phyloP scores from a whole-genome alignment of 1,140 invertebrate genomes.

The Cheumatopsyche charites region DNA sequence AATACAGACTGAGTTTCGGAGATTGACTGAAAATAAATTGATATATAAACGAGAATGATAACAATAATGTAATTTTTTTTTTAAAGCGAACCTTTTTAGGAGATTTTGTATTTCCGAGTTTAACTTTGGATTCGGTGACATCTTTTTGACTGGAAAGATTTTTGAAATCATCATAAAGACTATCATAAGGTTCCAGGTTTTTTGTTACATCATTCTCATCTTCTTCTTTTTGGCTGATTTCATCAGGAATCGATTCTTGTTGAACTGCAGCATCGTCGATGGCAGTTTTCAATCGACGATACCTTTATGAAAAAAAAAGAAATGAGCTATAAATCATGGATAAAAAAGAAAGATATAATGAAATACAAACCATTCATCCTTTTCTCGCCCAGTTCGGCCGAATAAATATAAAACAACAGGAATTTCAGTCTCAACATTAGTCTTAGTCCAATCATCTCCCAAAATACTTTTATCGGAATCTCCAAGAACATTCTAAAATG shows the following conservation, averaged over 20 bases:
- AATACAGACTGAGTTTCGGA: slow-evolving; percentile 41
- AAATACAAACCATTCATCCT: slow-evolving; percentile 56
- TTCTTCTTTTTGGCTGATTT: slow-evolving; percentile 40
- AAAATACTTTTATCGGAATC: slow-evolving; percentile 11
- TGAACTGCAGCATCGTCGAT: slow-evolving; percentile 53
- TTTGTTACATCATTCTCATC: slow-evolving; percentile 26
- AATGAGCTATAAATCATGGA: slow-evolving; percentile 5
- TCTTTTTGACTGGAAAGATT: slow-evolving; percentile 18
- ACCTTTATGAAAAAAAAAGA: slow-evolving; percentile 48
- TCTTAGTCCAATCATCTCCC: slow-evolving; percentile 30
- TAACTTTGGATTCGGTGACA: slow-evolving; percentile 36
- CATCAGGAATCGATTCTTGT: slow-evolving; percentile 41
- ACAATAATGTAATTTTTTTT: no score
- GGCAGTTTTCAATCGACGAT: slow-evolving; percentile 53
- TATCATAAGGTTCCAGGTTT: slow-evolving; percentile 26
- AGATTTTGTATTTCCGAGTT: slow-evolving; percentile 35
- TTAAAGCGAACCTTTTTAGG: slow-evolving; percentile 34
- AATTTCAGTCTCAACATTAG: slow-evolving; percentile 12
- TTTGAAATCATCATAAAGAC: slow-evolving; percentile 29
- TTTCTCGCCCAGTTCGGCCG: slow-evolving; percentile 57
- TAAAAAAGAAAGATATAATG: slow-evolving; percentile 20
- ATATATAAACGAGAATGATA: no score
- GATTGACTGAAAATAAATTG: background rate
- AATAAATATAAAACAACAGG: slow-evolving; percentile 54
- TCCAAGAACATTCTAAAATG: background rate